Evolutionary conservation across 2,888 invertebrate species (phyloP).

Genomic region (Diplolepis rosae): DNA sequence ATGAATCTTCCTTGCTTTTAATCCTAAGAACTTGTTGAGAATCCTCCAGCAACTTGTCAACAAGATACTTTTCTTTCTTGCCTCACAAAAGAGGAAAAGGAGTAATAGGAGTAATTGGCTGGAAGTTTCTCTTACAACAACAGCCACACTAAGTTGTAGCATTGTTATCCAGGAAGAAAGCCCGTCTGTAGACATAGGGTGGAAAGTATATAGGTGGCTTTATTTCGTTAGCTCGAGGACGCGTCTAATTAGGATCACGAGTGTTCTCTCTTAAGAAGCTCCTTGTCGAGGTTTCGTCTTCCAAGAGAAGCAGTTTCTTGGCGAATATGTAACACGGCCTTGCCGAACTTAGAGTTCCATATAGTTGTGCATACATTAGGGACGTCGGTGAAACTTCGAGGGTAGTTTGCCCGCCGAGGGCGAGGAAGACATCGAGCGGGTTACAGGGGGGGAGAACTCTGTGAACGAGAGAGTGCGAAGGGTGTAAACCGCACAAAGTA

Average conservation of each 20-base stretch:
- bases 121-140: conserved; percentile 27
- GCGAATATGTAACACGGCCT: conserved; percentile 56
- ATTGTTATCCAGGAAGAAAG: conserved; percentile 34
- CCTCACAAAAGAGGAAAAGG: conserved; percentile 17
- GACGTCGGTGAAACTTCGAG: conserved; percentile 68
- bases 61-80: conserved; percentile 17
- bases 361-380: conserved; percentile 73
- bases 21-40: conserved; percentile 10
- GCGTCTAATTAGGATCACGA: conserved; percentile 73
- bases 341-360: conserved; percentile 68
- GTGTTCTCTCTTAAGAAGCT: conserved; percentile 62
- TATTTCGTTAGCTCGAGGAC: conserved; percentile 47
- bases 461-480: conserved; percentile 51
- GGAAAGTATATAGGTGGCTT: conserved; percentile 39
- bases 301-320: conserved; percentile 41
- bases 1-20: neutral
- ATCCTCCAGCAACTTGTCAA: conserved; percentile 14
- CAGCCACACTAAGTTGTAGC: neutral
- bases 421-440: conserved; percentile 53
- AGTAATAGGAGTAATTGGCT: conserved; percentile 19
- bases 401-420: conserved; percentile 67
- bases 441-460: conserved; percentile 37
- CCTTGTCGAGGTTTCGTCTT: conserved; percentile 54
- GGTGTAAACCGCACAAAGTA: conserved; percentile 74
- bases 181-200: conserved; percentile 39